A percentile compares a stretch with the other conserved stretches of the same genome.
phyloP scores from a whole-genome alignment of 2,888 invertebrate genomes.

The Dicyrtoma fusca region DNA sequence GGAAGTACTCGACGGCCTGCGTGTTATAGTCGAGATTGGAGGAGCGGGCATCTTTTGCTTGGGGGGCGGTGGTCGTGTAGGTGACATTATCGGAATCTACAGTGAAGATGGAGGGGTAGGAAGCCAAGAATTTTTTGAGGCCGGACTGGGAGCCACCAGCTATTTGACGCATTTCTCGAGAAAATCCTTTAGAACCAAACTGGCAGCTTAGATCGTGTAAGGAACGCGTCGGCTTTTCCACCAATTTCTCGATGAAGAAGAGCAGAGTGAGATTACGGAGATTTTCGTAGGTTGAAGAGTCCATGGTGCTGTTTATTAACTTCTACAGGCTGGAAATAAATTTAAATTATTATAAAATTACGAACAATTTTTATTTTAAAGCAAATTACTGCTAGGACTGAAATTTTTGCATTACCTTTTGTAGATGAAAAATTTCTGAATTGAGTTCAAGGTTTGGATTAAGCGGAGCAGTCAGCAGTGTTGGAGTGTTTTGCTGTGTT shows the following conservation, averaged over 20 bases:
- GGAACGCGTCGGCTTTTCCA: constrained; percentile 95
- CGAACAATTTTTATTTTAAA: too few species aligned
- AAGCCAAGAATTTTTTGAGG: constrained; percentile 92
- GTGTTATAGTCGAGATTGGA: constrained; percentile 35
- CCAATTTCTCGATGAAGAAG: constrained; percentile 96
- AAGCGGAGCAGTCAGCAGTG: too few species aligned
- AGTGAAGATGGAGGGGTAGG: constrained; percentile 94
- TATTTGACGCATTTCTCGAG: constrained; percentile 93
- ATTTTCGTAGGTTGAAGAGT: constrained; percentile 91
- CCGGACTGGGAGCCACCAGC: constrained; percentile 91
- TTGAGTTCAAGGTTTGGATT: too few species aligned
- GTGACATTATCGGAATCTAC: constrained; percentile 77
- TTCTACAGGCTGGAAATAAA: too few species aligned
- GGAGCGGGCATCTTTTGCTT: constrained; percentile 8
- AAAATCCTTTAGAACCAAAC: constrained; percentile 98
- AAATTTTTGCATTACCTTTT: too few species aligned
- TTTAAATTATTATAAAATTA: too few species aligned
- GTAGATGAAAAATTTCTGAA: too few species aligned
- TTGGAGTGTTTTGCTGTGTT: too few species aligned
- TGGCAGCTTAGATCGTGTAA: constrained; percentile 98
- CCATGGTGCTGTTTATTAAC: too few species aligned
- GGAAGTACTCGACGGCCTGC: constrained; percentile 92
- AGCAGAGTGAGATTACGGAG: constrained; percentile 93
- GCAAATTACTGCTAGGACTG: too few species aligned
- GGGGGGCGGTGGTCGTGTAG: constrained; percentile 54